Evolutionary conservation across 2,888 invertebrate genomes (phyloP), one percentile per base, ranked within the genome.

Genomic region (Parnassius orleans): DNA sequence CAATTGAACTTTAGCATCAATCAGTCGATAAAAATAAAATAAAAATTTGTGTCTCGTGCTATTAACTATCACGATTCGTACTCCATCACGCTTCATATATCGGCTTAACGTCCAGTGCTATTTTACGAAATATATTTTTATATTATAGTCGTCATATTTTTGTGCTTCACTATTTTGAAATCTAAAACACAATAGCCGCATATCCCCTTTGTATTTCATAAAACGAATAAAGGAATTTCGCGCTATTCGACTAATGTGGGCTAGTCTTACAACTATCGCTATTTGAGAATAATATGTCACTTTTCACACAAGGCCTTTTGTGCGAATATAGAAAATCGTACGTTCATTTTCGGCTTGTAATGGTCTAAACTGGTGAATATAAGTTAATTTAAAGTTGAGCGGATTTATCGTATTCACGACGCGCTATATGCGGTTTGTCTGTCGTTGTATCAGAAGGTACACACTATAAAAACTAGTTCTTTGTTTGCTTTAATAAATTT

Each of bases 171-270:
- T 48, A 19, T 42, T 9, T 47, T 53, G 53, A 19, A 54, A 60
- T 59, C 41, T 47, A 53, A 43, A 46, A 60, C 53, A 60, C 53
- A 60, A 60, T 60, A 53, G 44, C 42, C 43, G 33, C 14, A 52
- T 60, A 42, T 48, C 53, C 59, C 47, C 59, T 47, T 53, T 60
- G 48, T 33, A 41, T 60, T 53, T 48, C 11, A 15, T 11, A 46
- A 10, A 12, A 12, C 15, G 52, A 53, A 60, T 60, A 60, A 53
- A 60, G 53, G 53, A 53, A 54, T 60, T 60, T 53, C 60, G 48
- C 42, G n/a, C 53, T 47, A 53, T 60, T 60, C 19, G 47, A 42
- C 53, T 53, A 60, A 60, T 60, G 48, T 53, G 47, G 14, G 47
- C 15, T 15, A 33, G 47, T 60, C 41, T 55, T 46, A 55, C 14